phyloP scores from a whole-genome alignment of 2,888 invertebrate species.

The Zhuqinia jingwanae region DNA sequence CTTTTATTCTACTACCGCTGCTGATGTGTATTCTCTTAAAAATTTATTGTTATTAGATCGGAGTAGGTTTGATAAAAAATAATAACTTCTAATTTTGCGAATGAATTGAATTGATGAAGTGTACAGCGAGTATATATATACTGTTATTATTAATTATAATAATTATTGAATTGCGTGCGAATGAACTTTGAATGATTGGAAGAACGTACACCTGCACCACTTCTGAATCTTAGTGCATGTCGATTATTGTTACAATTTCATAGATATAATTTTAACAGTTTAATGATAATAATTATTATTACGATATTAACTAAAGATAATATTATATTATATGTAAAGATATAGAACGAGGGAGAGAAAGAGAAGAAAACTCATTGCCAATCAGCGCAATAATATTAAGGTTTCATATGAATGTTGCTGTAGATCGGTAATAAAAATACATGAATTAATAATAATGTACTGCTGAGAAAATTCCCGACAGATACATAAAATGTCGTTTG shows the following conservation, averaged over 20 bases:
- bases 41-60: not conserved
- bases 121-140: not conserved
- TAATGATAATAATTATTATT: constrained; percentile 29
- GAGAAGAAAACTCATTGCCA: constrained; percentile 63
- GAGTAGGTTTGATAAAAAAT: not conserved
- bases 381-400: constrained; percentile 73
- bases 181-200: constrained; percentile 9
- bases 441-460: constrained; percentile 50
- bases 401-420: constrained; percentile 73
- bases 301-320: constrained; percentile 19
- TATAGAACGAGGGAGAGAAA: not conserved
- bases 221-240: constrained; percentile 21
- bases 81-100: constrained; percentile 22
- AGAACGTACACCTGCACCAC: not conserved
- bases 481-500: constrained; percentile 62
- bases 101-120: constrained; percentile 25
- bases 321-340: constrained; percentile 36
- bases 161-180: not conserved
- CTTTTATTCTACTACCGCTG: constrained; percentile 28
- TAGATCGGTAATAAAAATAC: constrained; percentile 71
- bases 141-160: not conserved
- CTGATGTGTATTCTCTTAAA: not conserved
- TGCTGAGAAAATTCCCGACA: constrained; percentile 69
- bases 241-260: constrained; percentile 16
- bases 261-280: not conserved